A percentile compares a stretch with the other conserved stretches of the same genome.
phyloP scores from a whole-genome alignment of 1,140 invertebrate genomes.

The Bicyclus anynana region DNA sequence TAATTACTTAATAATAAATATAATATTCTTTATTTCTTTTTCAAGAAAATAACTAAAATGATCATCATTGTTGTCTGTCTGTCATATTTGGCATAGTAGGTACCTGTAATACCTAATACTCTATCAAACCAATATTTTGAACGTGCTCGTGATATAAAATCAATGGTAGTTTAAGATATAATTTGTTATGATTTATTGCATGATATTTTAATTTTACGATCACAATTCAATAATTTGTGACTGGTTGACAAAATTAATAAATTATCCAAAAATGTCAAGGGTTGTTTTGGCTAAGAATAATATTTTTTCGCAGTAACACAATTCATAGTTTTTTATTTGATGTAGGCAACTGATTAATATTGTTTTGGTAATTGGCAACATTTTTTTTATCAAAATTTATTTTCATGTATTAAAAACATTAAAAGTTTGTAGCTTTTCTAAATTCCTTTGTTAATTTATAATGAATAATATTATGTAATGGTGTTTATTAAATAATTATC shows the following conservation, averaged over 20 bases:
- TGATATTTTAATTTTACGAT: slow-evolving; percentile 19
- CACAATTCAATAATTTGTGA: slow-evolving; percentile 18
- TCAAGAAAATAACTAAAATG: no score
- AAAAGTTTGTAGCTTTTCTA: background rate
- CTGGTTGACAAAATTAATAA: slow-evolving; percentile 1
- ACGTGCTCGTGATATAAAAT: no score
- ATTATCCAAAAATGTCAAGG: slow-evolving; percentile 6
- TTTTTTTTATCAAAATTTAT: background rate
- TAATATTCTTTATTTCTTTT: no score
- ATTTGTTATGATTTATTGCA: slow-evolving; percentile 25
- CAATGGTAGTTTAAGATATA: slow-evolving; percentile 16
- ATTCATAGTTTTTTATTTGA: background rate
- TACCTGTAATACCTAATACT: no score
- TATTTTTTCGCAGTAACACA: slow-evolving; percentile 15
- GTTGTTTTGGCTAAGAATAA: slow-evolving; percentile 11
- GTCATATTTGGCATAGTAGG: no score
- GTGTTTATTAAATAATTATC: background rate
- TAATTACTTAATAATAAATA: no score
- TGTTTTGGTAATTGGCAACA: background rate
- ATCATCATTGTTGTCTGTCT: no score
- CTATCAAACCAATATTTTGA: no score
- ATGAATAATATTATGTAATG: background rate
- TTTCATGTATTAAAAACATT: no score
- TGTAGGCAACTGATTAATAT: background rate
- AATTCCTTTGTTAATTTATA: background rate